These are phyloP conservation scores for Cheilosia grossa DNA, from an alignment of 2,888 invertebrate species.

Conservation along the genomic window DNA sequence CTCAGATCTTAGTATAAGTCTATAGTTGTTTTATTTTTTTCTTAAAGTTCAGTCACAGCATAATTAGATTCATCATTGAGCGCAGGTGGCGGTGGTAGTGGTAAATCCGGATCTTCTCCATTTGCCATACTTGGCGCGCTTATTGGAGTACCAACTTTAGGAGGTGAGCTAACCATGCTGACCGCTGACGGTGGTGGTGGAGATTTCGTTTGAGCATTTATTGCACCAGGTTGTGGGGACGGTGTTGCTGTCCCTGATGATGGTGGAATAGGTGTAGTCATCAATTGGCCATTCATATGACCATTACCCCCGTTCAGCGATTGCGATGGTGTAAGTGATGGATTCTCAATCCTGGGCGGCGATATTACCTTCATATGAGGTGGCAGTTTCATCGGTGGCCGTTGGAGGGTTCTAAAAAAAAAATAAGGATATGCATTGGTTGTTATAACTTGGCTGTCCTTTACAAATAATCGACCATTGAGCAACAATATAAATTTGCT, in stretches of 20 bases:
- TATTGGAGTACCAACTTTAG: conserved; percentile 72
- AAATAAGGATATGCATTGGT: conserved; percentile 10
- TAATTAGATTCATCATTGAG: conserved; percentile 83
- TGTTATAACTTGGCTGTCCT: neutral
- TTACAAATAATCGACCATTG: neutral
- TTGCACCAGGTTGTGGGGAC: conserved; percentile 71
- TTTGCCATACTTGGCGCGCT: conserved; percentile 73
- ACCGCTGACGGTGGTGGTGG: conserved; percentile 72
- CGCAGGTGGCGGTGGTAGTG: conserved; percentile 82
- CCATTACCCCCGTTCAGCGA: conserved; percentile 70
- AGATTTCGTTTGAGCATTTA: conserved; percentile 76
- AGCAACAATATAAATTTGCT: too few relatives aligned
- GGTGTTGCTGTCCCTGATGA: conserved; percentile 76
- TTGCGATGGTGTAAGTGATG: conserved; percentile 79
- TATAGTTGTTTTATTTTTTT: conserved; percentile 28
- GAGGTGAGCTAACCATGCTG: conserved; percentile 67
- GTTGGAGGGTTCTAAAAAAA: conserved; percentile 81
- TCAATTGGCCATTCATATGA: conserved; percentile 65
- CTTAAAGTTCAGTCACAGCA: conserved; percentile 83
- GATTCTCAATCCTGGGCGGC: conserved; percentile 82
- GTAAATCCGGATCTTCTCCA: conserved; percentile 80
- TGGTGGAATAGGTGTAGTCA: conserved; percentile 78
- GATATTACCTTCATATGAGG: conserved; percentile 83
- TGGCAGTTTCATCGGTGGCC: conserved; percentile 83
- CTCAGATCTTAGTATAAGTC: conserved; percentile 7